These are phyloP conservation scores for Pangasianodon hypophthalmus DNA, from an alignment of 2,113 vertebrate genomes.

Conservation along the genomic window DNA sequence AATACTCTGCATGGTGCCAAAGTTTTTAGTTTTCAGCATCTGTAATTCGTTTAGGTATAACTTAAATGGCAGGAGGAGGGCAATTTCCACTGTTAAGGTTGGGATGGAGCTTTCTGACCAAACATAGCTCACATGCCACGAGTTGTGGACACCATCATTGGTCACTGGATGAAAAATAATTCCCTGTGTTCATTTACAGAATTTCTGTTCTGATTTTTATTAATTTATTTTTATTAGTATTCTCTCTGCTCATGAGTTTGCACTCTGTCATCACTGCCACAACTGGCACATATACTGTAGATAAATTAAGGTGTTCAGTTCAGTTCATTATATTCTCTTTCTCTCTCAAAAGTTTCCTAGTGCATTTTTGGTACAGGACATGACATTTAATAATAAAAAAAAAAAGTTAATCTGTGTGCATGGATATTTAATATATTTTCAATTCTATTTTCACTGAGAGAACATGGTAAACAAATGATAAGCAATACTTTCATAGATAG, in stretches of 20 bases:
- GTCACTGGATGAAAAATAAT: too few species aligned
- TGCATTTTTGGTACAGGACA: not conserved
- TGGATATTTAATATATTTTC: not conserved
- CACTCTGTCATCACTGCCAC: too few species aligned
- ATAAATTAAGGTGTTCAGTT: not conserved
- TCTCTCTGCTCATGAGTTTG: too few species aligned
- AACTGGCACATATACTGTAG: too few species aligned
- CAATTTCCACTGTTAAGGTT: not conserved
- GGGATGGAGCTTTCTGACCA: not conserved
- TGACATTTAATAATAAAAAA: not conserved
- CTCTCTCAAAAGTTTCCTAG: not conserved
- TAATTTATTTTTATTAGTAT: too few species aligned
- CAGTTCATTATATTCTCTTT: not conserved
- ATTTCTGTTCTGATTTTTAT: too few species aligned
- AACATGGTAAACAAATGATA: not conserved
- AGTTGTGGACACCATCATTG: too few species aligned
- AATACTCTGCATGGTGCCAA: not conserved
- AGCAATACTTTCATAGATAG: too few species aligned
- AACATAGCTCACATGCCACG: too few species aligned
- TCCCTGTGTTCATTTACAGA: too few species aligned
- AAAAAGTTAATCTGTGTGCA: not conserved
- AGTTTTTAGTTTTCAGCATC: not conserved
- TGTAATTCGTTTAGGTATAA: too few species aligned
- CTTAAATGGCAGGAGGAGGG: not conserved
- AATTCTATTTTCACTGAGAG: slow-evolving; percentile 10